Evolutionary conservation across 35 echinoderm and acorn worm genomes (phyloP).

Genomic region (Holothuria glaberrima): DNA sequence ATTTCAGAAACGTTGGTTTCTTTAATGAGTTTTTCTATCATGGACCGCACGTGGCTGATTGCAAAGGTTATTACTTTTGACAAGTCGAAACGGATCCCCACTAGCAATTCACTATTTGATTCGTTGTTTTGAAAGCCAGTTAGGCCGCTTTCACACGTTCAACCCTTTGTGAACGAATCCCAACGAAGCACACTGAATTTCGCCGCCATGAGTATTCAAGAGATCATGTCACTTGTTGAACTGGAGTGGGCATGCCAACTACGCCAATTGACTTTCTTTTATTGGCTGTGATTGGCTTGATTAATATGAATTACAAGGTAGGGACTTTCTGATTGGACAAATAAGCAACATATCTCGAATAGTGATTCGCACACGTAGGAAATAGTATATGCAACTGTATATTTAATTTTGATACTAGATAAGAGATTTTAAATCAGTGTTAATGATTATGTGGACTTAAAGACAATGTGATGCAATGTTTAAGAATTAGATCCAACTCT

Average conservation of each 20-base stretch:
- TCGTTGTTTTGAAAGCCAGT: conserved; percentile 18
- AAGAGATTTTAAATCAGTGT: conserved; percentile 65
- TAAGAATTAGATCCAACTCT: conserved; percentile 17
- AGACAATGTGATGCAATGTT: conserved; percentile 16
- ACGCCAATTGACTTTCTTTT: conserved; percentile 55
- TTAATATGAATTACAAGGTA: conserved; percentile 69
- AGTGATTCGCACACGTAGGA: conserved; percentile 24
- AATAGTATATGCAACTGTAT: conserved; percentile 53
- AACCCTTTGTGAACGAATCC: background rate
- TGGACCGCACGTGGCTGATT: conserved; percentile 50
- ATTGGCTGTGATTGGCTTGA: conserved; percentile 70
- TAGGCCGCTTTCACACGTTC: background rate
- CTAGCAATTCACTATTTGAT: conserved; percentile 12
- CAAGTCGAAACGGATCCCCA: conserved; percentile 49
- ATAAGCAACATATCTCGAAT: conserved; percentile 58
- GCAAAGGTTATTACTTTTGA: conserved; percentile 41
- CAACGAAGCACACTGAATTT: background rate
- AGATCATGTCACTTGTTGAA: conserved; percentile 55
- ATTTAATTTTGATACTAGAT: conserved; percentile 60
- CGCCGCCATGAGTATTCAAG: conserved; percentile 19
- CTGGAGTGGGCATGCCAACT: conserved; percentile 31
- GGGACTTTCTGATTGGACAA: conserved; percentile 54
- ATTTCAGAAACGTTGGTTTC: conserved; percentile 18
- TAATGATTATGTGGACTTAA: conserved; percentile 65
- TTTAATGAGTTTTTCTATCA: conserved; percentile 50